A percentile compares a stretch with the other conserved stretches of the same genome.
These are phyloP conservation scores for Labeo calbasu DNA, from an alignment of 2,797 vertebrate genomes.

Conservation along the genomic window DNA sequence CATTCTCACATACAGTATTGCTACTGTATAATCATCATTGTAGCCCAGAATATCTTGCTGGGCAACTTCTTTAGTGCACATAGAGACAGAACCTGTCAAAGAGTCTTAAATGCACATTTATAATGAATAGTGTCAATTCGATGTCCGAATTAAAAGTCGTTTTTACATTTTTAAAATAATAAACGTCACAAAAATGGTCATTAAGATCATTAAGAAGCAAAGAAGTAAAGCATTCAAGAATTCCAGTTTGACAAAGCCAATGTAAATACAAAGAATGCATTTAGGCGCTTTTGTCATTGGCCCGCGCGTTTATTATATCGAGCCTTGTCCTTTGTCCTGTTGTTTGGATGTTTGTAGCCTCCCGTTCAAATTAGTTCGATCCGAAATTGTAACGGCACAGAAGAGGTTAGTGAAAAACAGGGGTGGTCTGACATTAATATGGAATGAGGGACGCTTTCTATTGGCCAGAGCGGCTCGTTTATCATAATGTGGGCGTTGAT, in stretches of 20 bases:
- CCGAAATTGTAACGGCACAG: neutral
- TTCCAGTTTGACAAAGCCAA: neutral
- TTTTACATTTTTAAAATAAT: neutral
- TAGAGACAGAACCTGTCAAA: neutral
- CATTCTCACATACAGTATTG: neutral
- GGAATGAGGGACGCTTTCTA: neutral
- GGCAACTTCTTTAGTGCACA: neutral
- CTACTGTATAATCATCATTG: neutral
- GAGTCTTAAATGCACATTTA: neutral
- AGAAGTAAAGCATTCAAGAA: neutral
- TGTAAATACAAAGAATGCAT: neutral
- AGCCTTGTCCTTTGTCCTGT: neutral
- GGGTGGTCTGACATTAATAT: conserved; percentile 40
- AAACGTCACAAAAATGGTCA: neutral
- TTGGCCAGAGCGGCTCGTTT: conserved; percentile 43
- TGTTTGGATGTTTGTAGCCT: conserved; percentile 30
- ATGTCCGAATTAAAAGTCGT: neutral
- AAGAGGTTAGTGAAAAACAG: conserved; percentile 48
- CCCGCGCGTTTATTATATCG: neutral
- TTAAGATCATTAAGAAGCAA: neutral
- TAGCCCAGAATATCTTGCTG: neutral
- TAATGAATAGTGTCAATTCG: neutral
- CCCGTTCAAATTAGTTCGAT: conserved; percentile 35
- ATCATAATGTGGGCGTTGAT: conserved; percentile 49
- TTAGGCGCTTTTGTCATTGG: neutral